A percentile compares a stretch with the other conserved stretches of the same genome.
phyloP scores from a whole-genome alignment of 2,113 vertebrate species.

The Chionomys nivalis region DNA sequence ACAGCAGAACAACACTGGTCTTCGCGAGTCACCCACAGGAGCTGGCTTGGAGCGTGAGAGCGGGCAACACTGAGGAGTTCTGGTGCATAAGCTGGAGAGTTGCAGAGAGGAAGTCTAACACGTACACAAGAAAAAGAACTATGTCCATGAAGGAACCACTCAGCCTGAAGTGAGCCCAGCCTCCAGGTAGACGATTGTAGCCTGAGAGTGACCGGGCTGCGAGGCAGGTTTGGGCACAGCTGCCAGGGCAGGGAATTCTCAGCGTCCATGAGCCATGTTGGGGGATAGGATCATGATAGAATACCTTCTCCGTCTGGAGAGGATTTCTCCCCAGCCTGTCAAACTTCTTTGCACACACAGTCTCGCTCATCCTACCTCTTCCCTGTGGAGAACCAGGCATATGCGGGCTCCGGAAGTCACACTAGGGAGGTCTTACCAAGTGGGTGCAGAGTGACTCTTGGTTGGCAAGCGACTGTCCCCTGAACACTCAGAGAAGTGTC shows the following conservation, averaged over 20 bases:
- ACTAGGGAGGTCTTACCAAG: background rate
- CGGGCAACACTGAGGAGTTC: background rate
- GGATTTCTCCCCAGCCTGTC: constrained; percentile 33
- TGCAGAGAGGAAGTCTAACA: background rate
- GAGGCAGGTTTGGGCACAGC: background rate
- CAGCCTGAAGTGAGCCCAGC: background rate
- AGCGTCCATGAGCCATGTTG: background rate
- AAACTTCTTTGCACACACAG: background rate
- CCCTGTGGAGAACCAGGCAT: background rate
- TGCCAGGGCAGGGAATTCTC: background rate
- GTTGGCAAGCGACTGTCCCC: constrained; percentile 30
- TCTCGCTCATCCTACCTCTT: background rate
- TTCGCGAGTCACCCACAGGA: background rate
- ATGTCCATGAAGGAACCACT: background rate
- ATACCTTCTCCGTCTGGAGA: background rate
- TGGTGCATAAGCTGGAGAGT: background rate
- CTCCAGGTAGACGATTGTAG: background rate
- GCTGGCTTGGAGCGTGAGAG: background rate
- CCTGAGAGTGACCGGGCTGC: background rate
- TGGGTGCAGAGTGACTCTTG: background rate
- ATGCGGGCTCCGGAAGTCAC: background rate
- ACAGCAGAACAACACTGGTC: background rate
- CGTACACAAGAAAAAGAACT: background rate
- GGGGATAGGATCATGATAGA: background rate
- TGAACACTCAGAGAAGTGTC: constrained; percentile 38